Evolutionary conservation across 2,797 vertebrate genomes (phyloP).

Genomic region (Poecilia gillii): DNA sequence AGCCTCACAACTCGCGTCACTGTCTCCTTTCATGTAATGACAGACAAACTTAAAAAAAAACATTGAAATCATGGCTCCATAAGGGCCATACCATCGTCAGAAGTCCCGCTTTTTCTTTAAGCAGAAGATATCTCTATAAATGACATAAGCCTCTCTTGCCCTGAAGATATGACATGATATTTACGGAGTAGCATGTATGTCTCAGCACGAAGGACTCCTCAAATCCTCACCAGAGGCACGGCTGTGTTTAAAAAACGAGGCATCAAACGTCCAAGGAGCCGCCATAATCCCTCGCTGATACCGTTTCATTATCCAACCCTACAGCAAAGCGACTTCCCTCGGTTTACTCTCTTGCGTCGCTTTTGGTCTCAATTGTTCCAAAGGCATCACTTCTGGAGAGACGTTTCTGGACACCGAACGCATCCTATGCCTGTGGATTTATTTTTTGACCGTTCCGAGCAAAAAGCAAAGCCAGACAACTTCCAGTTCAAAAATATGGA

Average conservation of each 20-base stretch:
- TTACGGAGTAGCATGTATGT: background rate
- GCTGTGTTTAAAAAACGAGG: background rate
- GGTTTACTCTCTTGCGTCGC: background rate
- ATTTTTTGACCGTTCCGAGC: background rate
- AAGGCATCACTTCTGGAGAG: background rate
- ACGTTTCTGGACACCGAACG: background rate
- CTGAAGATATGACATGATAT: background rate
- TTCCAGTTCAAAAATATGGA: background rate
- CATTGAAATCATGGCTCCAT: background rate
- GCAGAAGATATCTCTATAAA: background rate
- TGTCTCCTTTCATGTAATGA: background rate
- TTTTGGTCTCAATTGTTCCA: background rate
- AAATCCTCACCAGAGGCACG: background rate
- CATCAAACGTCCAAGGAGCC: background rate
- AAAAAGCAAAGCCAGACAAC: background rate
- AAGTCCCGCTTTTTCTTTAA: background rate
- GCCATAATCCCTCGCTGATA: background rate
- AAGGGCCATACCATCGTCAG: background rate
- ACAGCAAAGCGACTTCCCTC: background rate
- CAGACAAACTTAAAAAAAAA: background rate
- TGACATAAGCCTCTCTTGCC: background rate
- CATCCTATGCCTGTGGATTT: background rate
- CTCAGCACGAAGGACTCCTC: background rate
- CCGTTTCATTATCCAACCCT: background rate
- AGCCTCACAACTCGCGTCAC: background rate